Base-by-base conservation (phyloP, 2,888 invertebrate genomes). In the Lordiphosa fenestrarum region DNA sequence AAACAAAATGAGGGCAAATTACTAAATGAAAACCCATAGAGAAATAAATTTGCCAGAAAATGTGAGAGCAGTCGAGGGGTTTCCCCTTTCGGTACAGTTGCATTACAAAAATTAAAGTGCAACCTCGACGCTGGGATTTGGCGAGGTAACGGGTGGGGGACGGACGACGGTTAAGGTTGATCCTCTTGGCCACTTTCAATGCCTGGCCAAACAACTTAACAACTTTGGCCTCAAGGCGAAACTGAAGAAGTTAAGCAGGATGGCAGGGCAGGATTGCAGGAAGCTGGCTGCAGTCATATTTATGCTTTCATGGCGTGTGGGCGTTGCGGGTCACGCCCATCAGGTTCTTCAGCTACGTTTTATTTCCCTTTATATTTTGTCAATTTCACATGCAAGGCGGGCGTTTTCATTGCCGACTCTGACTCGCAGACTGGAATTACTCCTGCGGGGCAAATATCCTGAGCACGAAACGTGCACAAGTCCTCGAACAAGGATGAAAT, bases 81-180 rank as follows among this genome's bases (percentile, higher is more conserved):
- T 50, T 40, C 54, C 25, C 54, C 19, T 47, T 66, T 49, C 2
- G 49, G 53, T 71, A 56, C 62, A 41, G 35, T 66, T 80, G 76
- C 77, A 83, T 76, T 83, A 68, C 65, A 73, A 61, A 78, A 83
- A 78, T 78, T 78, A 78, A 80, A 83, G 65, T 74, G 35, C 30
- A 42, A 15, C 25, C 9, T 25, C n/a, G 38, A 49, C 35, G 44
- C 13, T 23, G 56, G 46, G 12, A 13, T 35, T n/a, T 21, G 37
- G 25, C 6, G 21, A 5, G n/a, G 6, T n/a, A n/a, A n/a, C 25
- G n/a, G 12, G 15, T 15, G 15, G 15, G 25, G 25, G 13, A n/a
- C 9, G 15, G 7, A 5, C 7, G n/a, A 2, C 6, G 39, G 30
- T 19, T 21, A 9, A 5, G 39, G 44, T 52, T 49, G 54, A 58